phyloP scores from a whole-genome alignment of 2,797 vertebrate genomes.

The Kryptolebias ocellatus region DNA sequence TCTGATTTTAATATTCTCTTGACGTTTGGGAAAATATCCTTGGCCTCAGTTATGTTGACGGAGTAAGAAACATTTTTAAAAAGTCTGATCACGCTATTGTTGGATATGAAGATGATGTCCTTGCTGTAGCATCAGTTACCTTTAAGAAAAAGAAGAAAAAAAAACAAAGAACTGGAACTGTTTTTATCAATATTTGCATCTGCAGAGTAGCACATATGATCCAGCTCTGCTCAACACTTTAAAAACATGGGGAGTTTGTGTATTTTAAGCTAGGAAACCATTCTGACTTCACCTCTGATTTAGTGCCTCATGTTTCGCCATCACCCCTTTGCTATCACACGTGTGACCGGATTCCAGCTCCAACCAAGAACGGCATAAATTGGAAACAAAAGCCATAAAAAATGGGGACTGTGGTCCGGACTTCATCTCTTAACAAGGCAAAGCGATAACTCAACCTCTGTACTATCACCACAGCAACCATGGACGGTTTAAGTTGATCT shows the following conservation, averaged over 20 bases:
- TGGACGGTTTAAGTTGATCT: slow-evolving; percentile 31
- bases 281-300: slow-evolving; percentile 56
- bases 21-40: slow-evolving; percentile 33
- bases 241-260: slow-evolving; percentile 31
- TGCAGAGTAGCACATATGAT: slow-evolving; percentile 24
- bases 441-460: slow-evolving; percentile 47
- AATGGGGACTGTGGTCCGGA: slow-evolving; percentile 54
- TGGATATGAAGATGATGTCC: slow-evolving; percentile 42
- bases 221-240: slow-evolving; percentile 33
- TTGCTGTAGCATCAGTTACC: slow-evolving; percentile 40
- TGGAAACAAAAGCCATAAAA: slow-evolving; percentile 82
- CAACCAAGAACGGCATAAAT: slow-evolving; percentile 63
- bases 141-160: slow-evolving; percentile 31
- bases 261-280: slow-evolving; percentile 39
- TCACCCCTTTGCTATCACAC: slow-evolving; percentile 19
- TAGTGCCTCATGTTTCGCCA: slow-evolving; percentile 74
- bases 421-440: slow-evolving; percentile 39
- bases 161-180: slow-evolving; percentile 32
- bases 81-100: slow-evolving; percentile 22
- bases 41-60: slow-evolving; percentile 36
- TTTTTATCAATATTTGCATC: slow-evolving; percentile 36
- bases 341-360: slow-evolving; percentile 42
- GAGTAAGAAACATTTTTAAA: slow-evolving; percentile 32
- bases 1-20: slow-evolving; percentile 32
- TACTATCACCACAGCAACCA: slow-evolving; percentile 33